Evolutionary conservation across 1,140 invertebrate species (phyloP).

Genomic region (Lysiphlebus fabarum): DNA sequence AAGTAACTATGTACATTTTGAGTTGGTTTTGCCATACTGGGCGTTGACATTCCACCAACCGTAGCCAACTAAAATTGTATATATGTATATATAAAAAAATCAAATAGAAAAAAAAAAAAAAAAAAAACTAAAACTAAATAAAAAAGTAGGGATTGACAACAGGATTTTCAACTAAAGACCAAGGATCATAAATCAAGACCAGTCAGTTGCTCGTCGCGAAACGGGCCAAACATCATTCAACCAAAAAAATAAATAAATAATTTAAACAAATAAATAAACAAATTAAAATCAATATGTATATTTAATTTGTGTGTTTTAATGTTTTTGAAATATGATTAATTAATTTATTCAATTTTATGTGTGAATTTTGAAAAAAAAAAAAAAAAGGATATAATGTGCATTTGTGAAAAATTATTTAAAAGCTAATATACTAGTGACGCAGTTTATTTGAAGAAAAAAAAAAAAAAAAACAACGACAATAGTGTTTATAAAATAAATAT

Average conservation of each 20-base stretch:
- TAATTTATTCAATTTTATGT: not conserved
- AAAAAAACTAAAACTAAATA: slow-evolving; percentile 25
- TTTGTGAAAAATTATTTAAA: no score
- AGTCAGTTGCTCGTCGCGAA: slow-evolving; percentile 41
- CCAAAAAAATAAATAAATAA: not conserved
- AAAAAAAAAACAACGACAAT: slow-evolving; percentile 21
- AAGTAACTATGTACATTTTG: not conserved
- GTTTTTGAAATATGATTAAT: no score
- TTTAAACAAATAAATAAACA: no score
- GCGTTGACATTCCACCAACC: slow-evolving; percentile 30
- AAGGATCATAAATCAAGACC: slow-evolving; percentile 42
- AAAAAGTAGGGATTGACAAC: slow-evolving; percentile 7
- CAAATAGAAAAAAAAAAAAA: slow-evolving; percentile 7
- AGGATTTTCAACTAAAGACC: no score
- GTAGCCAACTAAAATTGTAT: slow-evolving; percentile 22
- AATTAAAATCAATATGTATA: not conserved
- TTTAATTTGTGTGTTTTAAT: no score
- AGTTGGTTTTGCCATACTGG: slow-evolving; percentile 3
- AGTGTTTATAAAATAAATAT: slow-evolving; percentile 15
- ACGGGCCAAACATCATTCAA: slow-evolving; percentile 30
- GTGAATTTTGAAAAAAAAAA: not conserved
- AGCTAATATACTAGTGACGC: no score
- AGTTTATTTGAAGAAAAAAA: slow-evolving; percentile 1
- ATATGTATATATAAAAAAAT: slow-evolving; percentile 1
- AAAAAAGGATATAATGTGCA: not conserved